phyloP scores from a whole-genome alignment of 2,797 vertebrate species.

The Pogoniulus pusillus region DNA sequence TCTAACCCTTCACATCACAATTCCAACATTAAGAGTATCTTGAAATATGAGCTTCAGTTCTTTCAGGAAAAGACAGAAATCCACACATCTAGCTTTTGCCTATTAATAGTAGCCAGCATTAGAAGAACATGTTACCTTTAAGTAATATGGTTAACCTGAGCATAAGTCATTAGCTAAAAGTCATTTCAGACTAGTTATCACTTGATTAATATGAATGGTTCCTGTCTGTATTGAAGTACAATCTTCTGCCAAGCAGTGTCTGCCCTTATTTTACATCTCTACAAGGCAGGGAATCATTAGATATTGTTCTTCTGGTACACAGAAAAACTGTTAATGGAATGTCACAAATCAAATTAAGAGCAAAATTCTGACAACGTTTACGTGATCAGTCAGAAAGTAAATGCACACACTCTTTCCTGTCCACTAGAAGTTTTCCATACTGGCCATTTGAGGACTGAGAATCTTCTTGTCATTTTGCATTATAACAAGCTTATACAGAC shows the following conservation, averaged over 20 bases:
- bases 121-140: not conserved
- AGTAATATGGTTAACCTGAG: not conserved
- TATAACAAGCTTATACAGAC: not conserved
- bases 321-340: conserved; percentile 57
- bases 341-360: conserved; percentile 37
- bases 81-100: not conserved
- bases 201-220: conserved; percentile 32
- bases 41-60: not conserved
- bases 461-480: not conserved
- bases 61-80: not conserved
- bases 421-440: not conserved
- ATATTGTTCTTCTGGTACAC: conserved; percentile 13
- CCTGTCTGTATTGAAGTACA: conserved; percentile 14
- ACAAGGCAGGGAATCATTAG: conserved; percentile 38
- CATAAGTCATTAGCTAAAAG: conserved; percentile 30
- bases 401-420: not conserved
- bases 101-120: not conserved
- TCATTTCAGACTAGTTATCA: conserved; percentile 2
- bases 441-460: not conserved
- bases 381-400: conserved; percentile 28
- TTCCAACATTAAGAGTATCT: not conserved
- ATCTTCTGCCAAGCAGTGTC: conserved; percentile 19
- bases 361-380: conserved; percentile 25
- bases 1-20: not conserved
- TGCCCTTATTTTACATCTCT: conserved; percentile 27